These are phyloP conservation scores for Crambe crambe DNA, from an alignment of 37 sponge, comb jelly and placozoan genomes.

Conservation along the genomic window DNA sequence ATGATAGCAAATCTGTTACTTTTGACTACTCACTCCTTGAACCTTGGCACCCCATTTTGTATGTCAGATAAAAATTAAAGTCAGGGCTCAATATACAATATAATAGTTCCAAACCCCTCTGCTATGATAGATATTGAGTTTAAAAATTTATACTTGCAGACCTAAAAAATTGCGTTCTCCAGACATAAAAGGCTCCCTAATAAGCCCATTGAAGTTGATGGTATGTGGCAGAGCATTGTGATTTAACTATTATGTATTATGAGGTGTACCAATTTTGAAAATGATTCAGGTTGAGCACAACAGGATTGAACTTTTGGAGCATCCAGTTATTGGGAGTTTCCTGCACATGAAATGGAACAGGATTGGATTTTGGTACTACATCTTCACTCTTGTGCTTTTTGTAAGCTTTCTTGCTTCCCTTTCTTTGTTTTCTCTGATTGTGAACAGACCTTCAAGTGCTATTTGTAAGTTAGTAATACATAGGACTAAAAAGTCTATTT, in stretches of 20 bases:
- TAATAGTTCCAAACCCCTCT: too few relatives aligned
- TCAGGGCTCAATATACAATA: too few relatives aligned
- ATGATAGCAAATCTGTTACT: too few relatives aligned
- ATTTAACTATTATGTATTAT: background rate
- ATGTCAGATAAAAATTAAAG: too few relatives aligned
- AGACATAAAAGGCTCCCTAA: too few relatives aligned
- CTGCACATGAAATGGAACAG: slow-evolving; percentile 73
- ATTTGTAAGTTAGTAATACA: slow-evolving; percentile 48
- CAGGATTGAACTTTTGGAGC: slow-evolving; percentile 60
- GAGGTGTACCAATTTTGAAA: background rate
- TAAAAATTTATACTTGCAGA: too few relatives aligned
- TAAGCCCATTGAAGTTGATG: background rate
- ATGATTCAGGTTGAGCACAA: slow-evolving; percentile 30
- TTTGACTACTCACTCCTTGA: too few relatives aligned
- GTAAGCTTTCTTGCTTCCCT: slow-evolving; percentile 60
- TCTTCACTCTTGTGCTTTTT: slow-evolving; percentile 71
- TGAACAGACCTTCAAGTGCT: slow-evolving; percentile 23
- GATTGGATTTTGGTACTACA: slow-evolving; percentile 71
- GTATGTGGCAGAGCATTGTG: background rate
- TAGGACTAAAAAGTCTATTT: too few relatives aligned
- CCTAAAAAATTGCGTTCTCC: too few relatives aligned
- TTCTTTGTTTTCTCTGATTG: slow-evolving; percentile 63
- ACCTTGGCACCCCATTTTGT: too few relatives aligned
- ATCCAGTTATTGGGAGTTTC: slow-evolving; percentile 75
- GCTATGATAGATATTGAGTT: too few relatives aligned